phyloP scores from a whole-genome alignment of 2,797 vertebrate genomes.

The Alauda arvensis region DNA sequence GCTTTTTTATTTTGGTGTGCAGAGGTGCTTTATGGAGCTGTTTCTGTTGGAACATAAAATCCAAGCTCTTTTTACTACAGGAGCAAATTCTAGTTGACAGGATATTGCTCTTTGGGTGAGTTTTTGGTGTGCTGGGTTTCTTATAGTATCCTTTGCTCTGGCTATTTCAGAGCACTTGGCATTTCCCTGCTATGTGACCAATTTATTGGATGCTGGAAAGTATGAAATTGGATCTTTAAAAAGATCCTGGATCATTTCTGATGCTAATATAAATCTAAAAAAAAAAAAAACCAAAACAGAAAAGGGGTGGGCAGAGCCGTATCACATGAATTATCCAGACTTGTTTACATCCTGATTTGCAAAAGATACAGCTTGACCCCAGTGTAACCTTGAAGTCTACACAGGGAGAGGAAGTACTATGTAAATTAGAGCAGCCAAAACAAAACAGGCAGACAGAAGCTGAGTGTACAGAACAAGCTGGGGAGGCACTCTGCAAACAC shows the following conservation, averaged over 20 bases:
- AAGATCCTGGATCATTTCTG: neutral
- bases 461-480: neutral
- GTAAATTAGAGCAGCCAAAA: slow-evolving; percentile 48
- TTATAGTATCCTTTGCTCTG: neutral
- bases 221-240: slow-evolving; percentile 31
- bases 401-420: slow-evolving; percentile 50
- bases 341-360: slow-evolving; percentile 63
- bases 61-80: neutral
- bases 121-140: neutral
- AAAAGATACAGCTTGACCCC: slow-evolving; percentile 45
- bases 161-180: slow-evolving; percentile 36
- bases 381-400: slow-evolving; percentile 25
- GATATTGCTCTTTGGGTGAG: neutral
- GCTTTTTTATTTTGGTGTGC: neutral
- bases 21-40: neutral
- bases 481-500: neutral
- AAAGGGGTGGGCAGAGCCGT: neutral
- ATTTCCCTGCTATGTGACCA: slow-evolving; percentile 20
- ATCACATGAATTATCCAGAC: slow-evolving; percentile 14
- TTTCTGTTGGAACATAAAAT: neutral
- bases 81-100: neutral
- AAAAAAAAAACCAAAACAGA: neutral
- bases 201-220: slow-evolving; percentile 12
- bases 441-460: slow-evolving; percentile 18
- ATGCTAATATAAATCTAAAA: slow-evolving; percentile 35